Percentiles rank a stretch among this genome's conserved stretches.
phyloP scores from a whole-genome alignment of 2,888 invertebrate genomes.

The Drosophila anomelani region DNA sequence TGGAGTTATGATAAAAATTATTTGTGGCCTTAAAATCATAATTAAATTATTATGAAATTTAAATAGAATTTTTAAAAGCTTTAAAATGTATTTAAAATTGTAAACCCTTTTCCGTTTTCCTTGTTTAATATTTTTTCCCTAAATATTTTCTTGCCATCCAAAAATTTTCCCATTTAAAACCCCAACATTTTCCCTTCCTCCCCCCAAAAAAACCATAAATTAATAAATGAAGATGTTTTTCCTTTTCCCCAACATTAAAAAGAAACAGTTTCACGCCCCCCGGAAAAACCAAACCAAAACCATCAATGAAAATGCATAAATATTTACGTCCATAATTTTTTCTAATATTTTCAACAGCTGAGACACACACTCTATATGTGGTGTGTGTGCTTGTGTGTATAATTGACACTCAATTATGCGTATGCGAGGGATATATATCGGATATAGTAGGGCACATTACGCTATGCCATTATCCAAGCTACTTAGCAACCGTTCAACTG shows the following conservation, averaged over 20 bases:
- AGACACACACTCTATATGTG: slow-evolving; percentile 58
- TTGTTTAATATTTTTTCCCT: not conserved
- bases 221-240: slow-evolving; percentile 70
- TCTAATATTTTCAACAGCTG: slow-evolving; percentile 78
- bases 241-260: slow-evolving; percentile 31
- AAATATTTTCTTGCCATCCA: not conserved
- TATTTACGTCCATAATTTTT: slow-evolving; percentile 76
- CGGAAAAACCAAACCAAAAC: slow-evolving; percentile 1
- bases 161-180: slow-evolving; percentile 3
- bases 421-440: slow-evolving; percentile 23
- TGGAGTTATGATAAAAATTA: too few species aligned
- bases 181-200: slow-evolving; percentile 2
- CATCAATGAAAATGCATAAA: slow-evolving; percentile 70
- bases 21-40: not conserved
- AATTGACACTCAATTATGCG: slow-evolving; percentile 76
- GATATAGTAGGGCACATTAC: slow-evolving; percentile 58
- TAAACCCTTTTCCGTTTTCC: too few species aligned
- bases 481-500: slow-evolving; percentile 76
- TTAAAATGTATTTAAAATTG: too few species aligned
- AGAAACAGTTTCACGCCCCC: slow-evolving; percentile 15
- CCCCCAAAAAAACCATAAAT: slow-evolving; percentile 55
- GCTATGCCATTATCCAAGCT: slow-evolving; percentile 75
- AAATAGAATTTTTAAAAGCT: not conserved
- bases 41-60: not conserved
- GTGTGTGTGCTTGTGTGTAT: slow-evolving; percentile 50